Percentiles rank a stretch among this genome's conserved stretches.
Conservation (phyloP, 2,888 invertebrate species). For the Neria commutata region DNA sequence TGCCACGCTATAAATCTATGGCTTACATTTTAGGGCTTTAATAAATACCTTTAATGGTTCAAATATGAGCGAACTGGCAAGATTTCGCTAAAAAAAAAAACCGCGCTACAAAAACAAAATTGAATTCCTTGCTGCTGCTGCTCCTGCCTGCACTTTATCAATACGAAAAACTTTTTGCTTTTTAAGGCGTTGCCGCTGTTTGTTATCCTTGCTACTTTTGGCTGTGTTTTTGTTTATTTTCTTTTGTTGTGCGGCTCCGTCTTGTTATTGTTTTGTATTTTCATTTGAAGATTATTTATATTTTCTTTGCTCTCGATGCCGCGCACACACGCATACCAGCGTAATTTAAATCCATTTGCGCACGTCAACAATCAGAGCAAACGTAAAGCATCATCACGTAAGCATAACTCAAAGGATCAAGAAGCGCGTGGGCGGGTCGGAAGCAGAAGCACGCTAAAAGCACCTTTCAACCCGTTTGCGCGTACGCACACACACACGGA, state of each 20-base stretch:
- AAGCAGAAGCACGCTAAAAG: background rate
- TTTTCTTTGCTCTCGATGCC: constrained; percentile 2
- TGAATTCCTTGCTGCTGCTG: no score
- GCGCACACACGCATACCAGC: no score
- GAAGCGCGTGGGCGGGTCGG: background rate
- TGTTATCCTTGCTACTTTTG: background rate
- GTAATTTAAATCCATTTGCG: constrained; percentile 59
- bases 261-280: background rate
- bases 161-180: background rate
- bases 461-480: background rate
- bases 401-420: constrained; percentile 16
- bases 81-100: no score
- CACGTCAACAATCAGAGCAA: constrained; percentile 55
- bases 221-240: background rate
- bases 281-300: background rate
- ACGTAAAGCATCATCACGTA: constrained; percentile 34
- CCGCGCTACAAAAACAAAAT: no score
- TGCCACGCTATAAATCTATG: no score
- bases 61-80: no score
- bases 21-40: no score
- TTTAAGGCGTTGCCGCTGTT: background rate
- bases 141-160: no score
- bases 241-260: background rate
- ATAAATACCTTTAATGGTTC: no score
- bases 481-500: background rate